Evolutionary conservation across 2,888 invertebrate species (phyloP).

Genomic region (Anorthoa munda): DNA sequence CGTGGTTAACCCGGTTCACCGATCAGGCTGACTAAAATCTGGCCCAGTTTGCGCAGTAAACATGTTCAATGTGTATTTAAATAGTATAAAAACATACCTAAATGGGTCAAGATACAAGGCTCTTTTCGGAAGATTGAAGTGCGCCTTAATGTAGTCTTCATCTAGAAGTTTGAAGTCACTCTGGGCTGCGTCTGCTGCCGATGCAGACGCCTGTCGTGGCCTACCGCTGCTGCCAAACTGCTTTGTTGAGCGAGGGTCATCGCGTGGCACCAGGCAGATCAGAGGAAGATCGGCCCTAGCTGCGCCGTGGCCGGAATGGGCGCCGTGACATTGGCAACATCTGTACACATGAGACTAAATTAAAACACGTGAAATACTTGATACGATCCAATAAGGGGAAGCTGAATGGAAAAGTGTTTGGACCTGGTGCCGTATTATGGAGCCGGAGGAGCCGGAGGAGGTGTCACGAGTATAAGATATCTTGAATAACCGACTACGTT

Average conservation of each 20-base stretch:
- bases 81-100: conserved; percentile 27
- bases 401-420: background rate
- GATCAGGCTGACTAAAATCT: too few species aligned
- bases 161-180: conserved; percentile 79
- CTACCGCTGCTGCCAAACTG: conserved; percentile 42
- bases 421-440: background rate
- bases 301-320: conserved; percentile 54
- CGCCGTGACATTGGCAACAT: conserved; percentile 78
- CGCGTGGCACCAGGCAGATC: conserved; percentile 85
- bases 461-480: too few species aligned
- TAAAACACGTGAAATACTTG: background rate
- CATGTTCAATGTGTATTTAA: too few species aligned
- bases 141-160: conserved; percentile 82
- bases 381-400: background rate
- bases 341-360: conserved; percentile 59
- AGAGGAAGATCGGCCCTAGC: conserved; percentile 77
- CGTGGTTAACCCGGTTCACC: too few species aligned
- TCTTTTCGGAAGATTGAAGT: conserved; percentile 83
- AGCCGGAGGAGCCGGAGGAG: too few species aligned
- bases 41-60: too few species aligned
- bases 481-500: too few species aligned
- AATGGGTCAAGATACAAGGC: conserved; percentile 83
- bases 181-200: conserved; percentile 52
- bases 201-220: conserved; percentile 60
- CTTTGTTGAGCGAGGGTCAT: conserved; percentile 57